Evolutionary conservation across 2,888 invertebrate species (phyloP), one percentile per base, ranked within the genome.

Genomic region (Xylota segnis): DNA sequence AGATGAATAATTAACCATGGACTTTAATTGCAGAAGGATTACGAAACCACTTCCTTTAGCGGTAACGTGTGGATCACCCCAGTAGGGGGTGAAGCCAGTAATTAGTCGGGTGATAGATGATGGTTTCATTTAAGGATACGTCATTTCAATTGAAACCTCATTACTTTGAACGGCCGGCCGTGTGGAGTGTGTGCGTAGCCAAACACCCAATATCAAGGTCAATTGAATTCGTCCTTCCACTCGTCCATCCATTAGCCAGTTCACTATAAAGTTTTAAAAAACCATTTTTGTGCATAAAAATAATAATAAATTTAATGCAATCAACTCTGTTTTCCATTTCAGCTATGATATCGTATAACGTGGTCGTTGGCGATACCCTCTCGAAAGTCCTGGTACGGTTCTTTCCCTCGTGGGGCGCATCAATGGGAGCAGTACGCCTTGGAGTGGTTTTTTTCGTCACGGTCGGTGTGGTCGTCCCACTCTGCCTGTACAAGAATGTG

Each of bases 281-380:
- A 23, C 23, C 23, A 23, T 23, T n/a, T n/a, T n/a, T n/a, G n/a
- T n/a, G n/a, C n/a, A n/a, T n/a, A n/a, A n/a, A n/a, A n/a, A n/a
- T n/a, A n/a, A n/a, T n/a, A n/a, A n/a, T 34, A 34, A 29, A 3
- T 29, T 32, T 32, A 32, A 32, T 6, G 7, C 32, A 32, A 32
- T 32, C 5, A 32, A 32, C 32, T 32, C 45, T 47, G 90, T 50
- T 18, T 83, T 40, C 56, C 63, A 88, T 93, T 94, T 45, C 93
- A 96, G 97, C 96, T 7, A 97, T 97, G 96, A 96, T 97, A 79
- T 96, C 96, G 76, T 97, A 97, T 92, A 97, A 97, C 91, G 95
- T 97, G 16, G 96, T 97, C 18, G 96, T 97, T 34, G 97, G 97
- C 18, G 97, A 97, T 90, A 97, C 97, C 0, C 94, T 96, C 52